Evolutionary conservation across 1,140 invertebrate genomes (phyloP).

Genomic region (Aphelinus atriplicis): DNA sequence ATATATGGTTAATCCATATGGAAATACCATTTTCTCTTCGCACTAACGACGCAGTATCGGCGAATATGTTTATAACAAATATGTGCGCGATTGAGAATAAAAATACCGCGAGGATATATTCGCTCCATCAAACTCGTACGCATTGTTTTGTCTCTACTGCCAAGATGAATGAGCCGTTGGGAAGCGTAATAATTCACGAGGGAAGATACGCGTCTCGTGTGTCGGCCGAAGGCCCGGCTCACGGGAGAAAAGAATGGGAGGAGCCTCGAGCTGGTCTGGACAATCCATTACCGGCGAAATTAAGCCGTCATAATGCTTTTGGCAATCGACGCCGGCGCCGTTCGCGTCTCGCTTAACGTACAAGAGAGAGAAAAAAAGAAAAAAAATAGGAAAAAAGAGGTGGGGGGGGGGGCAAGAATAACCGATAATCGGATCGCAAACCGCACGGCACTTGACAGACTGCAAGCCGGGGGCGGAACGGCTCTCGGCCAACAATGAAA

Average conservation of each 20-base stretch:
- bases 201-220: not conserved
- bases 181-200: not conserved
- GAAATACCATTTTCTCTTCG: too few relatives aligned
- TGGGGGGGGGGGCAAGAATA: too few relatives aligned
- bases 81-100: too few relatives aligned
- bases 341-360: not conserved
- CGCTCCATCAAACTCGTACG: too few relatives aligned
- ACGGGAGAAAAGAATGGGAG: not conserved
- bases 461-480: conserved; percentile 15
- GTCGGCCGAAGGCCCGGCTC: not conserved
- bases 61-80: too few relatives aligned
- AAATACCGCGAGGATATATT: too few relatives aligned
- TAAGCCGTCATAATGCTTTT: conserved; percentile 26
- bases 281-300: conserved; percentile 29
- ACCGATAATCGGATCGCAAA: conserved; percentile 14
- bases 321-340: not conserved
- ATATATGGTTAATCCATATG: too few relatives aligned
- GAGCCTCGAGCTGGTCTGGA: not conserved
- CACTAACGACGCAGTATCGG: too few relatives aligned
- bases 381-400: conserved; percentile 10
- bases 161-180: too few relatives aligned
- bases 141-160: too few relatives aligned
- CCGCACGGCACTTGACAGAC: conserved; percentile 7
- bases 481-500: conserved; percentile 32
- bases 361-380: not conserved